Evolutionary conservation across 2,113 vertebrate species (phyloP), one percentile per base, ranked within the genome.

Genomic region (Scophthalmus maximus): DNA sequence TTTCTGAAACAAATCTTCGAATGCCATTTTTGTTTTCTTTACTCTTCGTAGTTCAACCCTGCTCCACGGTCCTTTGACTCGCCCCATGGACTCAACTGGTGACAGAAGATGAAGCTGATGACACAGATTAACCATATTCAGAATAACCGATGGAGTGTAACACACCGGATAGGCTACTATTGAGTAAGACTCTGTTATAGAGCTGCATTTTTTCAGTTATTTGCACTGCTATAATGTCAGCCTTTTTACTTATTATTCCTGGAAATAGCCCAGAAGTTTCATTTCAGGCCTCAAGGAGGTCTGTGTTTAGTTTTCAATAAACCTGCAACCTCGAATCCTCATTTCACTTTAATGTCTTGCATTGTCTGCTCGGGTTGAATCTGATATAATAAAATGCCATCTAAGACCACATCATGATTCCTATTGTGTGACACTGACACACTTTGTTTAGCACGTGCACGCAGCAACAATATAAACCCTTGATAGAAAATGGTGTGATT

Each of bases 401-500:
- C 18, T 7, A 42, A 26, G 29, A 56, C 18, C 12, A 56, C 22
- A 12, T 8, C 26, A 62, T 40, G 57, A 26, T 47, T 22, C 30
- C 40, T 25, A 18, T 51, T 23, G 36, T 49, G 51, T 18, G n/a
- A n/a, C n/a, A n/a, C n/a, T n/a, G n/a, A n/a, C n/a, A n/a, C n/a
- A n/a, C n/a, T 5, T 26, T 26, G 61, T 22, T 22, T 11, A 51
- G 60, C 53, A 66, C 25, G 12, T 68, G 50, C 26, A 61, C 46
- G 57, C 18, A 58, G 36, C 64, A 29, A 56, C 14, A 58, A 61
- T 63, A 44, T 44, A 65, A 25, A n/a, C 47, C n/a, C 27, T 52
- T 68, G 52, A 51, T 73, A 53, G 57, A 71, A 81, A 76, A 53
- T 56, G 47, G 46, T 84, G 89, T 87, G 87, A 92, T 89, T 93